Evolutionary conservation across 1,140 invertebrate genomes (phyloP), one percentile per base, ranked within the genome.

Genomic region (Procambarus clarkii): DNA sequence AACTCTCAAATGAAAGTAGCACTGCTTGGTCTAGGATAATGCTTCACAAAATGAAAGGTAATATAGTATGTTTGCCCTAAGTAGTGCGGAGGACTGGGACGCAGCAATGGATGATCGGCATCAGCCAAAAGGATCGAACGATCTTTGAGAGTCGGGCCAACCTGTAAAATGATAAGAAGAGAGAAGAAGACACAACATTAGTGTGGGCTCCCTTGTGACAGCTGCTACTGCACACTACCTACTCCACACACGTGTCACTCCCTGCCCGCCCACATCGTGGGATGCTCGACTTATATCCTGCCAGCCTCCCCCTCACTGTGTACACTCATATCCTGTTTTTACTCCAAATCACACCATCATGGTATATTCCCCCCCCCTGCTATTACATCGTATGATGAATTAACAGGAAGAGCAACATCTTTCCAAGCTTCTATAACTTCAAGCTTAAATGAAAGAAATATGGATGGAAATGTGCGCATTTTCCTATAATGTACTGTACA

Each of bases 141-240:
- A 91, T 91, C 88, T 77, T 91, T 85, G 71, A 91, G 88, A 91
- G 88, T 91, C 88, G 82, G 88, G 48, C 88, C 88, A 91, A 91
- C 88, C 88, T 91, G 88, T 85, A 84, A 91, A 91, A 91, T 78
- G 82, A 91, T 78, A 91, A 91, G 88, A 91, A 91, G 88, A 91
- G 88, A 91, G 88, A 91, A 91, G 88, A 85, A 91, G 88, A 91
- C 88, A 91, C 88, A 91, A 79, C 88, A 91, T 91, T 91, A 91
- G 88, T 91, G 76, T 85, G 81, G 88, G 82, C 82, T 86, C 81
- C 88, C 88, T 48, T 84, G 82, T 85, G 69, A 85, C 81, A 78
- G 69, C 64, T 77, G 74, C 81, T 83, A 77, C 88, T 90, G 81
- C 80, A 81, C 77, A 85, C 82, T 85, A 71, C 24, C 69, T 74